Evolutionary conservation across 2,113 vertebrate genomes (phyloP), one percentile per base, ranked within the genome.

Genomic region (Thamnophis sirtalis): DNA sequence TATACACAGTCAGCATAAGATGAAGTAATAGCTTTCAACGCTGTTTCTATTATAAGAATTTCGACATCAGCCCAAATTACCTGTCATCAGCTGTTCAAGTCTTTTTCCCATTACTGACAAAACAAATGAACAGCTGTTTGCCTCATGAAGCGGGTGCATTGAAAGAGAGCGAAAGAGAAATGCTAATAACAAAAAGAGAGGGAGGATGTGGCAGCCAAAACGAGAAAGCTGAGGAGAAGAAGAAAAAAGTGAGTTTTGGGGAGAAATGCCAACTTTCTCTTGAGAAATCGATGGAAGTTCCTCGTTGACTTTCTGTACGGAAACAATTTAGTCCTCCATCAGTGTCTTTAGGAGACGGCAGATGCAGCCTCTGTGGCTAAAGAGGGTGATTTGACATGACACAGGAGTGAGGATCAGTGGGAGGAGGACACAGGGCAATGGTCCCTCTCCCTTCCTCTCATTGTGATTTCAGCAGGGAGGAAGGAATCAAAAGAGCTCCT

Each of bases 51-150:
- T 96, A 96, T 93, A 95, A 95, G 73, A 90, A 94, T 92, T 89
- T 92, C 93, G 93, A 93, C 95, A 96, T 94, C 96, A 96, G 96
- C 94, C 95, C 96, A 96, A 95, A 94, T 94, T 96, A 96, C 96
- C 96, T 96, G 96, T 95, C 96, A 96, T 97, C 96, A 96, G 96
- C 93, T 95, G 95, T 95, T 95, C 94, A 93, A 95, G 94, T 93
- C 95, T 94, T 96, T 94, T 95, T 93, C 95, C 95, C 91, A 95
- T 96, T 95, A 95, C 95, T 96, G 95, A 96, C 95, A 95, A 96
- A 97, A 95, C 94, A 96, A 97, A 97, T 93, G 93, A 96, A 92
- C 96, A 96, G 93, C 95, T 95, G 90, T 96, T 96, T 97, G 93
- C 91, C 94, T 96, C 95, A 95, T 90, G 93, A 95, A 96, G 91